phyloP scores from a whole-genome alignment of 2,113 vertebrate species.

The Donacobius atricapilla region DNA sequence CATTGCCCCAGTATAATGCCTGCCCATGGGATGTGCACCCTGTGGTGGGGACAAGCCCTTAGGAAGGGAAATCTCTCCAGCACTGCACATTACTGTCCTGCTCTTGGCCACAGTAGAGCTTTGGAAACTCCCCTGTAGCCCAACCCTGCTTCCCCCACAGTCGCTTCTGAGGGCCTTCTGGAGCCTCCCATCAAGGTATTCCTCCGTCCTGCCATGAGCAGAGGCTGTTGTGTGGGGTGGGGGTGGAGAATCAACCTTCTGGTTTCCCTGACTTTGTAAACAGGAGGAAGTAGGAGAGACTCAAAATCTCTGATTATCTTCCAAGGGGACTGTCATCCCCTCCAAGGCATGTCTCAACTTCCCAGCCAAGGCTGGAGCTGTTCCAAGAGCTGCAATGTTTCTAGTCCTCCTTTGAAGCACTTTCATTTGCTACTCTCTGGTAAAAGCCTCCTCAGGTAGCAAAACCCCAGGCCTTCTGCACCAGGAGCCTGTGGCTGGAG shows the following conservation, averaged over 20 bases:
- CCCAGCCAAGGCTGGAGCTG: background rate
- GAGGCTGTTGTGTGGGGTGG: background rate
- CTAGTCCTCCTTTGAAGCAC: background rate
- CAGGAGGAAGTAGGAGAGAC: conserved; percentile 55
- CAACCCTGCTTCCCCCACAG: too few species aligned
- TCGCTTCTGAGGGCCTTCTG: rapidly evolving
- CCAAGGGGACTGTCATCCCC: conserved; percentile 63
- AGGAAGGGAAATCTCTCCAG: background rate
- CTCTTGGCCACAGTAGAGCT: background rate
- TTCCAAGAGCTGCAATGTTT: conserved; percentile 7
- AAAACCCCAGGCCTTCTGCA: background rate
- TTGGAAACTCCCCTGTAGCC: background rate
- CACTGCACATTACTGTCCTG: background rate
- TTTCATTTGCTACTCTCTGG: background rate
- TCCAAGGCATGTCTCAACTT: conserved; percentile 50
- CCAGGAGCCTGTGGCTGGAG: background rate
- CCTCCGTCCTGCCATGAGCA: background rate
- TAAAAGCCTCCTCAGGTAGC: background rate
- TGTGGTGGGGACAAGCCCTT: background rate
- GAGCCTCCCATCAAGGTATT: background rate
- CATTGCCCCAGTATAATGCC: background rate
- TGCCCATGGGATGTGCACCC: background rate
- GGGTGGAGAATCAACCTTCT: background rate
- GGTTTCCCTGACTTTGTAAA: conserved; percentile 4
- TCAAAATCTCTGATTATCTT: conserved; percentile 19